Evolutionary conservation across 2,797 vertebrate genomes (phyloP).

Genomic region (Crocodylus rhombifer): DNA sequence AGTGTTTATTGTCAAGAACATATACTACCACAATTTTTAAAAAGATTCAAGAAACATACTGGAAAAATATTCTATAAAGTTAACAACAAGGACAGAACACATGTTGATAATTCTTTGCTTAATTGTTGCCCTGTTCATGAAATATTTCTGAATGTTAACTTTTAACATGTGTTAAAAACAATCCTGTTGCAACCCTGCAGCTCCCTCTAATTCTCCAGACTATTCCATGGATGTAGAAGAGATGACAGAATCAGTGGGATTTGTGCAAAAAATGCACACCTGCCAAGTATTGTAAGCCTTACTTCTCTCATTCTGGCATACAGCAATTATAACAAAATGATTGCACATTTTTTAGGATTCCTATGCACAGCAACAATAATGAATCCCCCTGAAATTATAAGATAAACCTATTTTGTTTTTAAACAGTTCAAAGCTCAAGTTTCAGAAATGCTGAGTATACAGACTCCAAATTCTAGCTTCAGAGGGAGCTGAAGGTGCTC

Average conservation of each 20-base stretch:
- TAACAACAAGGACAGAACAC: conserved; percentile 11
- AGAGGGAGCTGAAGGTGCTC: neutral
- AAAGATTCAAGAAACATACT: neutral
- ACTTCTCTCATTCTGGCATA: neutral
- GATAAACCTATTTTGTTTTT: neutral
- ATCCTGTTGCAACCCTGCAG: neutral
- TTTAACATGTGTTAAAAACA: neutral
- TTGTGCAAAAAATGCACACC: neutral
- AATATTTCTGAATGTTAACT: neutral
- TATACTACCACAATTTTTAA: neutral
- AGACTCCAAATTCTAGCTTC: neutral
- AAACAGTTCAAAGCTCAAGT: neutral
- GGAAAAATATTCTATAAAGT: neutral
- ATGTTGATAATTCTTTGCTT: neutral
- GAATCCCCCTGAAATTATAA: neutral
- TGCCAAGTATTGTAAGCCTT: neutral
- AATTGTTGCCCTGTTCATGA: neutral
- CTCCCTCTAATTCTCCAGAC: conserved; percentile 7
- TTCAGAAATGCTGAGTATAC: neutral
- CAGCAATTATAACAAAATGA: neutral
- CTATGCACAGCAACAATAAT: neutral
- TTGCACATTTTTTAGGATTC: neutral
- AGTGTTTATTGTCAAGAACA: neutral
- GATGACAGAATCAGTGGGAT: neutral
- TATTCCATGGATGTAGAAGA: neutral